phyloP scores from a whole-genome alignment of 2,797 vertebrate genomes.

The Lemur catta region DNA sequence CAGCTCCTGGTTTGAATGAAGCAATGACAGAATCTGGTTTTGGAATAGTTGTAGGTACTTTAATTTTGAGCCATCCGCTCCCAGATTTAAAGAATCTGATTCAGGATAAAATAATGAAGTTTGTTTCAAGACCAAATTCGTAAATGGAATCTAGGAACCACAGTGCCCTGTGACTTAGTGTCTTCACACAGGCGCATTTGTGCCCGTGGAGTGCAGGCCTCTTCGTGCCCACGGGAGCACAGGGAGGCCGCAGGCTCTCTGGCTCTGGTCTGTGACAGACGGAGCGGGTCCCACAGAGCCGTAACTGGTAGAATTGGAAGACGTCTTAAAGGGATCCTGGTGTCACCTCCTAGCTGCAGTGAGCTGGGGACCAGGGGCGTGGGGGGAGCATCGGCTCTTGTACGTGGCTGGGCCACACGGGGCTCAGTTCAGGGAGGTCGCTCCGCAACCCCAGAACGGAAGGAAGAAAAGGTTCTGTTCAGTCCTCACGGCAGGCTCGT shows the following conservation, averaged over 20 bases:
- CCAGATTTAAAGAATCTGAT: not conserved
- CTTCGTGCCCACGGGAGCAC: too few relatives aligned
- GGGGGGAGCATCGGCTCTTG: fast-evolving
- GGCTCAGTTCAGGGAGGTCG: fast-evolving
- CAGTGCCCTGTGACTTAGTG: not conserved
- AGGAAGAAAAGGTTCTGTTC: not conserved
- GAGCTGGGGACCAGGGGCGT: not conserved
- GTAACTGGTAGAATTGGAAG: fast-evolving
- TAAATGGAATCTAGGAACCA: not conserved
- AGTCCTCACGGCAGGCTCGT: fast-evolving
- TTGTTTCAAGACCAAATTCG: not conserved
- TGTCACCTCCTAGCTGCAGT: too few relatives aligned
- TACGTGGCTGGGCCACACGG: fast-evolving
- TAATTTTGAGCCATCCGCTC: not conserved
- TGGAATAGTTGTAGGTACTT: not conserved
- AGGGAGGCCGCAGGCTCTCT: fast-evolving
- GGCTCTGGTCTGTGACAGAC: too few relatives aligned
- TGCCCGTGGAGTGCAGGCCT: not conserved
- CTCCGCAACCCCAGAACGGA: not conserved
- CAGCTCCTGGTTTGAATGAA: not conserved
- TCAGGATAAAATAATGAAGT: not conserved
- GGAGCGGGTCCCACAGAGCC: fast-evolving
- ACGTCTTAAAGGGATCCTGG: not conserved
- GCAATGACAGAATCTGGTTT: not conserved
- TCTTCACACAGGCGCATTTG: fast-evolving